Conservation (phyloP, 2,888 invertebrate genomes). For the Heliconius aoede region DNA sequence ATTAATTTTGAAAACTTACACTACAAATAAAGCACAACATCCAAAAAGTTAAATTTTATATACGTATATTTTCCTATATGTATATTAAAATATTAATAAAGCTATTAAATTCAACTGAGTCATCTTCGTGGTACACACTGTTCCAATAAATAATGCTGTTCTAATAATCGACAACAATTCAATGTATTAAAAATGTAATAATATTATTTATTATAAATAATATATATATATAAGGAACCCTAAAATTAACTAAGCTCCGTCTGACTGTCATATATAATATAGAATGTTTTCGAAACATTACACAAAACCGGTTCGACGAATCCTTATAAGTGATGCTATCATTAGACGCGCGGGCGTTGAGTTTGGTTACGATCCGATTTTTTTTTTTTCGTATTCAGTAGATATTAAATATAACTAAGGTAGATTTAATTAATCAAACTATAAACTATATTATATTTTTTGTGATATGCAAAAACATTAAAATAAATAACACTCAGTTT, state of each 20-base stretch:
- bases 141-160: neutral
- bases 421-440: neutral
- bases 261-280: neutral
- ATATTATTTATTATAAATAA: neutral
- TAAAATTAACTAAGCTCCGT: neutral
- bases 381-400: neutral
- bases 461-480: neutral
- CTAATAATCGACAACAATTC: neutral
- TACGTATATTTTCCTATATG: no score
- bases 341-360: slow-evolving; percentile 18
- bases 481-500: neutral
- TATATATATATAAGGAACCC: neutral
- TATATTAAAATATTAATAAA: no score
- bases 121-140: neutral
- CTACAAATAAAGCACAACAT: no score
- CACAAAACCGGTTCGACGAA: slow-evolving; percentile 13
- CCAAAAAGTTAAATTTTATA: no score
- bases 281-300: slow-evolving; percentile 8
- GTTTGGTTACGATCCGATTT: slow-evolving; percentile 1
- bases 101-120: neutral
- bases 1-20: no score
- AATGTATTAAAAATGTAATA: no score
- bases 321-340: slow-evolving; percentile 26
- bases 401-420: neutral
- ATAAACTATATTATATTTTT: neutral